These are phyloP conservation scores for Echinarachnius parma DNA, from an alignment of 53 echinoderm and acorn worm genomes.

Conservation along the genomic window DNA sequence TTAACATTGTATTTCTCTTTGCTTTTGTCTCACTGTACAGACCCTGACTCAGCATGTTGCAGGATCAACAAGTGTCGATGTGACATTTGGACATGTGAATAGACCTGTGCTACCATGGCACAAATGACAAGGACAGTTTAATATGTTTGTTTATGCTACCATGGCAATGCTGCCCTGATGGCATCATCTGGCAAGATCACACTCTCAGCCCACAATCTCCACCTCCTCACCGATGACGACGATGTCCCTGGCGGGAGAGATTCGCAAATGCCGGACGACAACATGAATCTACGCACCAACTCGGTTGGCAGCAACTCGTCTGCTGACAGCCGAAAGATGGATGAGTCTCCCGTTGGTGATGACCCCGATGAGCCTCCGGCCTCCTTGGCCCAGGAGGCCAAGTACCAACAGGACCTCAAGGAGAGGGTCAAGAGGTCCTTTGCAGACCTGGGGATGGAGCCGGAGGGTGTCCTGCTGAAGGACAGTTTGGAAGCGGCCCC, in stretches of 20 bases:
- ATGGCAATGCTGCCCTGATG: slow-evolving; percentile 8
- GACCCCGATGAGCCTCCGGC: slow-evolving; percentile 41
- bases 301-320: slow-evolving; percentile 65
- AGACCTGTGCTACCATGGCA: no score
- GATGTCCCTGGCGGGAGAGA: background rate
- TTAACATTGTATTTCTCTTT: no score
- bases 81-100: no score
- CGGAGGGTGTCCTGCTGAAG: slow-evolving; percentile 68
- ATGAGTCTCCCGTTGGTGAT: slow-evolving; percentile 68
- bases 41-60: no score
- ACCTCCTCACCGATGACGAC: slow-evolving; percentile 21
- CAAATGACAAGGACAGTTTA: no score
- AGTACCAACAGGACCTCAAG: slow-evolving; percentile 82
- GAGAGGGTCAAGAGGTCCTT: slow-evolving; percentile 78
- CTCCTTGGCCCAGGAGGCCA: slow-evolving; percentile 60
- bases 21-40: no score
- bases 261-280: slow-evolving; percentile 8
- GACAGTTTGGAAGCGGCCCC: slow-evolving; percentile 44
- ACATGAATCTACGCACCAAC: slow-evolving; percentile 11
- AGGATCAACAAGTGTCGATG: no score
- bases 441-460: slow-evolving; percentile 83
- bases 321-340: slow-evolving; percentile 69
- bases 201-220: slow-evolving; percentile 22
- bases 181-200: slow-evolving; percentile 40
- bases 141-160: no score